Percentiles rank a stretch among this genome's conserved stretches.
These are phyloP conservation scores for Drosophila villosipedis DNA, from an alignment of 2,888 invertebrate species.

Conservation along the genomic window DNA sequence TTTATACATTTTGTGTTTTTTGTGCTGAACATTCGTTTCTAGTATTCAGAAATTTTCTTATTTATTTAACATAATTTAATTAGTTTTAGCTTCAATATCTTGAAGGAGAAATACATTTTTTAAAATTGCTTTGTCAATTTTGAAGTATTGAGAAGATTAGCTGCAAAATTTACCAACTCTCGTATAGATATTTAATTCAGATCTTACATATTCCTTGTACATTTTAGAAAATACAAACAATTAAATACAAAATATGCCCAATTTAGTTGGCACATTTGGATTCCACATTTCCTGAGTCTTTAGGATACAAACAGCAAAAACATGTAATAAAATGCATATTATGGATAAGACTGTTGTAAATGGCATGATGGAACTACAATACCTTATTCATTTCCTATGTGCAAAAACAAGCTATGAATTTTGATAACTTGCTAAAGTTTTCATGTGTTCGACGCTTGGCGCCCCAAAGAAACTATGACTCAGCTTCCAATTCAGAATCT, in stretches of 20 bases:
- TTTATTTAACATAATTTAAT: background rate
- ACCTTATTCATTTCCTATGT: background rate
- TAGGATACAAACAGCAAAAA: background rate
- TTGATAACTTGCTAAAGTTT: conserved; percentile 68
- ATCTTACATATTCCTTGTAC: background rate
- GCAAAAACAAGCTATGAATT: conserved; percentile 61
- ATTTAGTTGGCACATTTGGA: background rate
- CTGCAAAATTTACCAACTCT: background rate
- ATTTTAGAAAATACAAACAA: background rate
- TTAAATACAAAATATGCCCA: background rate
- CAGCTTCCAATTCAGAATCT: conserved; percentile 8
- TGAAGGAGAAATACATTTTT: background rate
- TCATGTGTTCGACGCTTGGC: conserved; percentile 25
- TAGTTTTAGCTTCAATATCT: background rate
- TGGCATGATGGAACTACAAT: background rate
- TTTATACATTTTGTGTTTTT: no score
- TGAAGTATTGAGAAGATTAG: background rate
- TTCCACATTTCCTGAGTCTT: background rate
- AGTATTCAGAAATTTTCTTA: background rate
- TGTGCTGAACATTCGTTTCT: background rate
- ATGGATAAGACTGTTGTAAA: background rate
- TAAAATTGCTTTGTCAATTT: background rate
- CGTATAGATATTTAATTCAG: background rate
- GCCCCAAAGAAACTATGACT: conserved; percentile 6
- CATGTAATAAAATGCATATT: background rate